Percentiles rank a stretch among this genome's conserved stretches.
These are phyloP conservation scores for Tachina fera DNA, from an alignment of 2,888 invertebrate genomes.

Conservation along the genomic window DNA sequence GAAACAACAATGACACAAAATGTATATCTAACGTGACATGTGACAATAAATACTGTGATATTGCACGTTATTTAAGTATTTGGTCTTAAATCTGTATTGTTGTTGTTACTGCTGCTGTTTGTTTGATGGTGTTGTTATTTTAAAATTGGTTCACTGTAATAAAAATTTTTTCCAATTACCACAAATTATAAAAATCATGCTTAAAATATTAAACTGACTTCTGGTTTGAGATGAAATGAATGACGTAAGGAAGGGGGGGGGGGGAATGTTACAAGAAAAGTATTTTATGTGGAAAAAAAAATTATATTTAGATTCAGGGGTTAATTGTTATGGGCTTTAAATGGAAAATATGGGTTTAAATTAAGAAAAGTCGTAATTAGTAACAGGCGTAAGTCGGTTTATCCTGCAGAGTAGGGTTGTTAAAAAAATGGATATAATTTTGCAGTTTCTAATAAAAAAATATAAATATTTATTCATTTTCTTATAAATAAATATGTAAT, in stretches of 20 bases:
- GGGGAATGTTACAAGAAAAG: neutral
- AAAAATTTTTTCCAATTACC: constrained; percentile 58
- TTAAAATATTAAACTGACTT: constrained; percentile 28
- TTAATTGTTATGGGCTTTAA: too few relatives aligned
- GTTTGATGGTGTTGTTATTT: constrained; percentile 12
- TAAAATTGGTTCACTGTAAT: constrained; percentile 65
- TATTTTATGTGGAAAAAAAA: too few relatives aligned
- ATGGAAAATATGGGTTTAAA: too few relatives aligned
- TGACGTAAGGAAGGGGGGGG: neutral
- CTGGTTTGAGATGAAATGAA: neutral
- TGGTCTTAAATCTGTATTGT: constrained; percentile 29
- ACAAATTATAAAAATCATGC: constrained; percentile 50
- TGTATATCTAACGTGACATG: constrained; percentile 67
- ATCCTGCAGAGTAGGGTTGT: too few relatives aligned
- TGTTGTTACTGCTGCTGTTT: constrained; percentile 10
- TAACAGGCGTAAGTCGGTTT: too few relatives aligned
- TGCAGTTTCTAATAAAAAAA: too few relatives aligned
- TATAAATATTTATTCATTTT: too few relatives aligned
- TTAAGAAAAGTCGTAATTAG: too few relatives aligned
- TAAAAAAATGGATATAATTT: too few relatives aligned
- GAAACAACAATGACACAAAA: constrained; percentile 54
- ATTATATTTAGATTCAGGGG: too few relatives aligned
- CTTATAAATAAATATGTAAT: too few relatives aligned
- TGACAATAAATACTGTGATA: constrained; percentile 66
- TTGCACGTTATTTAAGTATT: constrained; percentile 62